Conservation (phyloP, 1,140 invertebrate genomes). For the Sycophila sp. region DNA sequence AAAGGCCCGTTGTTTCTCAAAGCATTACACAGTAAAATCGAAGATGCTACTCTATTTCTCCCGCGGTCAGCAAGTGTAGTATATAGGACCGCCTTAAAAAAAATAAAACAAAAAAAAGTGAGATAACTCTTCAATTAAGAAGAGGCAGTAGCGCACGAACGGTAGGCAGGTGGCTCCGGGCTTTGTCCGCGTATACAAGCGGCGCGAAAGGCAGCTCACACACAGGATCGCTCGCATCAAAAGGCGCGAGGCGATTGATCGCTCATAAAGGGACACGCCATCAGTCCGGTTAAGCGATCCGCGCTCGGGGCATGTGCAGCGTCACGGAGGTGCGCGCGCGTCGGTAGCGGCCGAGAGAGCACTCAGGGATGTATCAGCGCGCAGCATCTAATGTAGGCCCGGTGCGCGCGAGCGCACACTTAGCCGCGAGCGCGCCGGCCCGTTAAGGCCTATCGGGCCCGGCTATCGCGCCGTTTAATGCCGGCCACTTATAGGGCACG, state of each 20-base stretch:
- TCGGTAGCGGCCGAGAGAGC: too few relatives aligned
- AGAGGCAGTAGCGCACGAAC: too few relatives aligned
- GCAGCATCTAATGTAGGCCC: conserved; percentile 25
- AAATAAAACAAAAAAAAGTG: too few relatives aligned
- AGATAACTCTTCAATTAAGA: conserved; percentile 10
- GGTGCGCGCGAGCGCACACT: background rate
- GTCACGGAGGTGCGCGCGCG: background rate
- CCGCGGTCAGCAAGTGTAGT: too few relatives aligned
- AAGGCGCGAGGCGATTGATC: conserved; percentile 22
- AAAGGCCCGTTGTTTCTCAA: too few relatives aligned
- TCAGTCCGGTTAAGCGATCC: conserved; percentile 23
- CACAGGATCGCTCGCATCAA: too few relatives aligned
- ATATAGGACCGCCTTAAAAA: too few relatives aligned
- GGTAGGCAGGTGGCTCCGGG: too few relatives aligned
- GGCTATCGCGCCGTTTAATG: conserved; percentile 45
- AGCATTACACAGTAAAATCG: too few relatives aligned
- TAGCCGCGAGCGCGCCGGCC: conserved; percentile 27
- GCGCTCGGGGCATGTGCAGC: background rate
- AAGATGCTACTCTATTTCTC: too few relatives aligned
- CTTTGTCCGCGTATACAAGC: too few relatives aligned
- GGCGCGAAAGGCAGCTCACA: too few relatives aligned
- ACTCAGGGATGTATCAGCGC: conserved; percentile 15
- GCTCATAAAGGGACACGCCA: conserved; percentile 30
- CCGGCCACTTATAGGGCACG: conserved; percentile 44
- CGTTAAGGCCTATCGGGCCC: conserved; percentile 43